Evolutionary conservation across 2,797 vertebrate species (phyloP).

Genomic region (Erithacus rubecula): DNA sequence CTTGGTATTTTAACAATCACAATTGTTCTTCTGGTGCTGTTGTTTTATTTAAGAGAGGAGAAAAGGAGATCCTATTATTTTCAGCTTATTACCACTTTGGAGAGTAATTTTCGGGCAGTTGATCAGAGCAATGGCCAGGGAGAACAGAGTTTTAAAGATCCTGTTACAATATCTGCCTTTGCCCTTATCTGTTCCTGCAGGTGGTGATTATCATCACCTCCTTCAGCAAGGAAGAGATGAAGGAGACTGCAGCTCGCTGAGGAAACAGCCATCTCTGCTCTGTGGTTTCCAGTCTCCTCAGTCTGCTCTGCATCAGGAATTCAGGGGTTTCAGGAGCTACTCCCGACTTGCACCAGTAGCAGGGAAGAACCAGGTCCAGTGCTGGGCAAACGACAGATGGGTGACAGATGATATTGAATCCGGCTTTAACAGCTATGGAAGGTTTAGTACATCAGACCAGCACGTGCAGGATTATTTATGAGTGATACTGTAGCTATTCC

Average conservation of each 20-base stretch:
- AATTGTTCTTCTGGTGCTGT: not conserved
- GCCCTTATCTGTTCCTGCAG: constrained; percentile 25
- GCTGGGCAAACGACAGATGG: constrained; percentile 18
- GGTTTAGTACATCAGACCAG: not conserved
- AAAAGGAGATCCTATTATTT: not conserved
- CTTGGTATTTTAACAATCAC: not conserved
- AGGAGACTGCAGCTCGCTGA: not conserved
- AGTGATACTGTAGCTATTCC: not conserved
- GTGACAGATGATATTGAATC: constrained; percentile 27
- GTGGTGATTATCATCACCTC: constrained; percentile 1
- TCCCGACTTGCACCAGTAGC: not conserved
- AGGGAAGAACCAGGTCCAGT: not conserved
- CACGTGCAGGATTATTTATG: not conserved
- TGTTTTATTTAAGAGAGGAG: not conserved
- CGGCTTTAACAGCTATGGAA: not conserved
- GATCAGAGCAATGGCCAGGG: not conserved
- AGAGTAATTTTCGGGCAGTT: not conserved
- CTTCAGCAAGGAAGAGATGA: not conserved
- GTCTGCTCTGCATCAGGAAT: not conserved
- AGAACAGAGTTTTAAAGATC: not conserved
- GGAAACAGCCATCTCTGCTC: not conserved
- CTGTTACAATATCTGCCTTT: not conserved
- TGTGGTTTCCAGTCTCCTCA: not conserved
- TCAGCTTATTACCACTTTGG: not conserved
- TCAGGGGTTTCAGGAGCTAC: not conserved